A percentile compares a stretch with the other conserved stretches of the same genome.
Evolutionary conservation across 2,797 vertebrate species (phyloP).

Genomic region (Coendou prehensilis): DNA sequence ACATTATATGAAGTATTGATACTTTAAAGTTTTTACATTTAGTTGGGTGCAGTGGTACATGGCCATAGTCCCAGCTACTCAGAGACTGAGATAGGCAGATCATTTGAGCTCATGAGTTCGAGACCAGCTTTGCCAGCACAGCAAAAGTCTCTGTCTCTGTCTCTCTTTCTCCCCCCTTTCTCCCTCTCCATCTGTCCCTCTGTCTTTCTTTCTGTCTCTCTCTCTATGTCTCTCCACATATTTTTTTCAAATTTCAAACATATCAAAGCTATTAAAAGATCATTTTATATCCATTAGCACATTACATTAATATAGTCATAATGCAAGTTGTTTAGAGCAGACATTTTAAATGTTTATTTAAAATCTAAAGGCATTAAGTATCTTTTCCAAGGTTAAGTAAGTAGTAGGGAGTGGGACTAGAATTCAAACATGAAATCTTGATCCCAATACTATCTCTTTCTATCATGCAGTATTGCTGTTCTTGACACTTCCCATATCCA

Average conservation of each 20-base stretch:
- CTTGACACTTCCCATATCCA: not conserved
- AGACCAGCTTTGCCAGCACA: not conserved
- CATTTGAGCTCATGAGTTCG: not conserved
- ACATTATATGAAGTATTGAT: not conserved
- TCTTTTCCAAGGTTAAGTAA: not conserved
- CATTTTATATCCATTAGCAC: not conserved
- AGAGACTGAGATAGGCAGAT: not conserved
- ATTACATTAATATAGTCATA: not conserved
- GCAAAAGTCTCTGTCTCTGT: not conserved
- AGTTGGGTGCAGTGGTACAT: not conserved
- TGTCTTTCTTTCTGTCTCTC: not conserved
- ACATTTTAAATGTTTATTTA: not conserved
- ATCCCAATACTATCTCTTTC: not conserved
- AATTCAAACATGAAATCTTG: not conserved
- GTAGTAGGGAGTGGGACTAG: not conserved
- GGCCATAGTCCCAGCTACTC: not conserved
- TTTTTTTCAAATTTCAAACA: slow-evolving; percentile 11
- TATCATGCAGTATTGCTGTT: not conserved
- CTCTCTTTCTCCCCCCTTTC: no score
- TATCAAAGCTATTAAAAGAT: not conserved
- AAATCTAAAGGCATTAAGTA: slow-evolving; percentile 19
- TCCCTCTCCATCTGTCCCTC: no score
- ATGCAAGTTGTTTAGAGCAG: not conserved
- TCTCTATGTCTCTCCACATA: not conserved
- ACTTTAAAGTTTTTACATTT: not conserved